Conservation (phyloP, 2,113 vertebrate species). For the Todiramphus chloris region DNA sequence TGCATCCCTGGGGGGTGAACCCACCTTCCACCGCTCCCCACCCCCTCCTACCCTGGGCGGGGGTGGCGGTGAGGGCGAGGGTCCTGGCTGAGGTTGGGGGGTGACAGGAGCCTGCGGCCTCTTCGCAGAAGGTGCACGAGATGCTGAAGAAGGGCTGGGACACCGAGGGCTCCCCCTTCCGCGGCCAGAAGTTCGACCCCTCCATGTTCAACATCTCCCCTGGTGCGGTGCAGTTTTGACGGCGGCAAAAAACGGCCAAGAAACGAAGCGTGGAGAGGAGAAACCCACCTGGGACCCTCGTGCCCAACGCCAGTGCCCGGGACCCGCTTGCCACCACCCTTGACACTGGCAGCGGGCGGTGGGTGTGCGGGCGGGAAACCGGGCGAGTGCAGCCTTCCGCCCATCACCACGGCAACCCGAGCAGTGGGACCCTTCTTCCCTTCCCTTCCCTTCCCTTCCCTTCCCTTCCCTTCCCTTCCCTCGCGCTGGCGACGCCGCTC, state of each 20-base stretch:
- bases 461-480: background rate
- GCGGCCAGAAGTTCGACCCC: conserved; percentile 93
- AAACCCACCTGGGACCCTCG: background rate
- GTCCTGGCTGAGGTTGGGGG: accelerated
- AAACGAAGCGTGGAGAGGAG: background rate
- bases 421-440: background rate
- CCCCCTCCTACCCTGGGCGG: background rate
- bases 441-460: background rate
- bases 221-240: conserved; percentile 93
- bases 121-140: conserved; percentile 92
- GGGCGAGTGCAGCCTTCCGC: background rate
- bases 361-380: background rate
- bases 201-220: conserved; percentile 97
- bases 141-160: conserved; percentile 99
- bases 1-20: accelerated
- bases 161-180: conserved; percentile 94
- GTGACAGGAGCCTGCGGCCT: background rate
- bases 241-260: background rate
- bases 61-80: background rate
- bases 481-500: background rate
- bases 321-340: background rate
- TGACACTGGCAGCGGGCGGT: background rate
- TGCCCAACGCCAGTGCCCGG: background rate
- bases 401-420: background rate
- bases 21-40: accelerated